Percentiles rank a stretch among this genome's conserved stretches.
phyloP scores from a whole-genome alignment of 1,140 invertebrate species.

The Coelopa frigida region DNA sequence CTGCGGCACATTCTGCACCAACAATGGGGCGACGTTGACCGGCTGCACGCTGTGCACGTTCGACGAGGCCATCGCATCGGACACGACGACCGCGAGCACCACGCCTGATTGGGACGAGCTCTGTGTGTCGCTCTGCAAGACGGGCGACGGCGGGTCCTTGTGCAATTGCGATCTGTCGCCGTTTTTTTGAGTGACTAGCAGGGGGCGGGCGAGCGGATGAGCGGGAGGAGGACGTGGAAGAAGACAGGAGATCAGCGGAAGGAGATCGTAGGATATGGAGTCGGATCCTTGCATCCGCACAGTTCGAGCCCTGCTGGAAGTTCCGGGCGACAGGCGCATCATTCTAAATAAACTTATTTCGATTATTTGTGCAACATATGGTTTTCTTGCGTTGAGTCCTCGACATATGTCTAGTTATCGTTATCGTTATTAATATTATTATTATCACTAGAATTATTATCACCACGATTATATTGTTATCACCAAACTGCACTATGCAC shows the following conservation, averaged over 20 bases:
- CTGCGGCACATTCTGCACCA: constrained; percentile 28
- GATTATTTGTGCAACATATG: too few relatives aligned
- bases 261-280: too few relatives aligned
- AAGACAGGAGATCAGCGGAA: background rate
- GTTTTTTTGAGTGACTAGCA: constrained; percentile 22
- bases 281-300: too few relatives aligned
- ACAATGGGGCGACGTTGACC: constrained; percentile 20
- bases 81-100: background rate
- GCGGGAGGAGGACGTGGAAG: background rate
- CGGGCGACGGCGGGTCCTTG: constrained; percentile 49
- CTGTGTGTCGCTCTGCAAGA: constrained; percentile 47
- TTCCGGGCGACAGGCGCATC: too few relatives aligned
- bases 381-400: too few relatives aligned
- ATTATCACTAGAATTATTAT: too few relatives aligned
- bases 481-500: too few relatives aligned
- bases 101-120: constrained; percentile 45
- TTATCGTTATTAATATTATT: too few relatives aligned
- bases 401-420: too few relatives aligned
- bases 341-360: too few relatives aligned
- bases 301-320: too few relatives aligned
- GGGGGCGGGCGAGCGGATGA: background rate
- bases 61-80: background rate
- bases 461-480: too few relatives aligned
- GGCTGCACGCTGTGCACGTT: constrained; percentile 27
- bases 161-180: constrained; percentile 52